Conservation (phyloP, 2,113 vertebrate species). For the Nesoenas mayeri region DNA sequence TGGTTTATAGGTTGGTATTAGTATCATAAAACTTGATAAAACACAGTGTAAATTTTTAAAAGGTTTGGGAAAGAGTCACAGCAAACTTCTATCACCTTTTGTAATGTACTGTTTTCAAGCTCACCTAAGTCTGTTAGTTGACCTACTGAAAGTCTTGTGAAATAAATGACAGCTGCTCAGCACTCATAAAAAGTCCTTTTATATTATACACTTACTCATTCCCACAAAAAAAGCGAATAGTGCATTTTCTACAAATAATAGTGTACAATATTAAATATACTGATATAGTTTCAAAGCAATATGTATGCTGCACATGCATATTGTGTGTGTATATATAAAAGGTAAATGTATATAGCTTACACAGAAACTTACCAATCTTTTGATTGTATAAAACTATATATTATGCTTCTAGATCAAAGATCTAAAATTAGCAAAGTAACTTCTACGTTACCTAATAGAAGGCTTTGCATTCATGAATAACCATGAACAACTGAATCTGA, state of each 20-base stretch:
- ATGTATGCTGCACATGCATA: not conserved
- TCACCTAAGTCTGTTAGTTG: not conserved
- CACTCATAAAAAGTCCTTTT: not conserved
- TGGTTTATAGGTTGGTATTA: not conserved
- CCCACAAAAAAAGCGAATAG: not conserved
- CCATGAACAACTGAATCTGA: not conserved
- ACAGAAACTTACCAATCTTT: not conserved
- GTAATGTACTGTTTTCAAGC: not conserved
- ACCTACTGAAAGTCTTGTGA: not conserved
- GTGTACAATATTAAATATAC: not conserved
- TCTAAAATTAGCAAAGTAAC: not conserved
- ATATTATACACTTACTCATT: not conserved
- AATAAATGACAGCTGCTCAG: not conserved
- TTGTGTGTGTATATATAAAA: not conserved
- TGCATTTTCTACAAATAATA: not conserved
- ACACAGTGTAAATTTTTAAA: not conserved
- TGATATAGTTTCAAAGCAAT: not conserved
- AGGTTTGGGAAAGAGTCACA: not conserved
- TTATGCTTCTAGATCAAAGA: not conserved
- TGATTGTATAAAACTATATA: not conserved
- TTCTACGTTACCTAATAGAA: not conserved
- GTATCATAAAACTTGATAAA: fast-evolving
- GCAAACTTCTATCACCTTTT: not conserved
- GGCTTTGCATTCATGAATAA: not conserved
- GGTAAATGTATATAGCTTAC: not conserved